These are phyloP conservation scores for Lasioglossum malachurum DNA, from an alignment of 2,888 invertebrate genomes.

Conservation along the genomic window DNA sequence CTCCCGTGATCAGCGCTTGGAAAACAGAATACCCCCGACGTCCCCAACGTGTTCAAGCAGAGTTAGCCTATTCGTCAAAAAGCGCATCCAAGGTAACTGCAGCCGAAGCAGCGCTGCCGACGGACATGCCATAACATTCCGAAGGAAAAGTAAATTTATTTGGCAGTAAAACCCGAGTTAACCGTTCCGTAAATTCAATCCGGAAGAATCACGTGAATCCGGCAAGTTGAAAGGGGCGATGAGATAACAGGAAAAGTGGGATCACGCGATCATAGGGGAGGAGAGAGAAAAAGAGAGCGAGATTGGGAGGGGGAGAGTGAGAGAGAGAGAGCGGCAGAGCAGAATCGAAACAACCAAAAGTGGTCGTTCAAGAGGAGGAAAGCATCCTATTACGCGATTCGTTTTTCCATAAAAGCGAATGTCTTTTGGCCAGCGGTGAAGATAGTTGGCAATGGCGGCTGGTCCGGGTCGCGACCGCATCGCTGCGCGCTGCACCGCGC, in stretches of 20 bases:
- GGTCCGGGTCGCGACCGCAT: constrained; percentile 57
- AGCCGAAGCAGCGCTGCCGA: not conserved
- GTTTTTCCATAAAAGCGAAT: constrained; percentile 56
- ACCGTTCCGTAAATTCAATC: constrained; percentile 20
- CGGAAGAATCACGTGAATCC: not conserved
- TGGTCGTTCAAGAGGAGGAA: constrained; percentile 29
- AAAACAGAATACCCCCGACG: not conserved
- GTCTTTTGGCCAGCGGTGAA: constrained; percentile 60
- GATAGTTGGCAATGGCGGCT: constrained; percentile 51
- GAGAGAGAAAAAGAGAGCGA: not conserved
- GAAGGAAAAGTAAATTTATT: constrained; percentile 1
- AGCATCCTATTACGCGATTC: constrained; percentile 57
- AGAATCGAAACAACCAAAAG: constrained; percentile 29
- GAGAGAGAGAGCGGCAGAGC: not conserved
- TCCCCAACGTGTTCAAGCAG: not conserved
- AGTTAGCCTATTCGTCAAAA: not conserved
- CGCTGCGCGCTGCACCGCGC: constrained; percentile 41
- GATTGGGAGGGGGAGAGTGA: not conserved
- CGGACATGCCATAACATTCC: not conserved
- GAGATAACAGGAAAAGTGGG: constrained; percentile 18
- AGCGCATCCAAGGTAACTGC: not conserved
- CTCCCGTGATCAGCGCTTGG: not conserved
- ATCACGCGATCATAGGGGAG: not conserved
- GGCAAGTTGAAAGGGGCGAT: not conserved
- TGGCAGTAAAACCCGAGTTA: not conserved